Conservation (phyloP, 2,113 vertebrate species). For the Podarcis cretensis region DNA sequence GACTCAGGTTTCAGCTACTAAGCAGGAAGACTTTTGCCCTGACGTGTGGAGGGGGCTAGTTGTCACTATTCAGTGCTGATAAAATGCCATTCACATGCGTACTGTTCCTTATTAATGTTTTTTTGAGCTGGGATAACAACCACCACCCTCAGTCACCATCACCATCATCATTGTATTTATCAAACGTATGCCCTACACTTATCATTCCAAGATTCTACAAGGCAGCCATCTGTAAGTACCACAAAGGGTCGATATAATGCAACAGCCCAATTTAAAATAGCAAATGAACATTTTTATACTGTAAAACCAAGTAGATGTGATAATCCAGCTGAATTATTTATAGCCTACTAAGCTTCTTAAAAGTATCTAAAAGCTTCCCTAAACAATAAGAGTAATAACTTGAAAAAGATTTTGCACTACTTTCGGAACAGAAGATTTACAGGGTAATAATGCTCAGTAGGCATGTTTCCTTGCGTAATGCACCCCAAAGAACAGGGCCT, state of each 20-base stretch:
- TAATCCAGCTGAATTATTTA: neutral
- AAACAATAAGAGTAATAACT: neutral
- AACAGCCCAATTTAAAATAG: neutral
- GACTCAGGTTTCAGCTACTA: neutral
- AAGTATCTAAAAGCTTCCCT: neutral
- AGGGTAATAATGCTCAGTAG: neutral
- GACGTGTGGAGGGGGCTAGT: neutral
- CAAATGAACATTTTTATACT: neutral
- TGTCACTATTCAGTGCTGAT: neutral
- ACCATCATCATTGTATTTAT: neutral
- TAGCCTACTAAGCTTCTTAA: neutral
- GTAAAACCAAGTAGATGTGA: neutral
- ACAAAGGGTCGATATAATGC: neutral
- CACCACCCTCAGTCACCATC: neutral
- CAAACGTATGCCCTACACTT: neutral
- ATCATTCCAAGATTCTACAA: neutral
- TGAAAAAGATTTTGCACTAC: neutral
- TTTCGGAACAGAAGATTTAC: neutral
- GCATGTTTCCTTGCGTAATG: neutral
- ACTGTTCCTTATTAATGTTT: neutral
- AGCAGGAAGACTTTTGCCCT: neutral
- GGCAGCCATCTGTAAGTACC: neutral
- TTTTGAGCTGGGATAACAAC: neutral
- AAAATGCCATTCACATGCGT: neutral
- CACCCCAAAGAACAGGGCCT: neutral